These are phyloP conservation scores for Neolamprologus caudopunctatus DNA, from an alignment of 2,113 vertebrate genomes.

Conservation along the genomic window DNA sequence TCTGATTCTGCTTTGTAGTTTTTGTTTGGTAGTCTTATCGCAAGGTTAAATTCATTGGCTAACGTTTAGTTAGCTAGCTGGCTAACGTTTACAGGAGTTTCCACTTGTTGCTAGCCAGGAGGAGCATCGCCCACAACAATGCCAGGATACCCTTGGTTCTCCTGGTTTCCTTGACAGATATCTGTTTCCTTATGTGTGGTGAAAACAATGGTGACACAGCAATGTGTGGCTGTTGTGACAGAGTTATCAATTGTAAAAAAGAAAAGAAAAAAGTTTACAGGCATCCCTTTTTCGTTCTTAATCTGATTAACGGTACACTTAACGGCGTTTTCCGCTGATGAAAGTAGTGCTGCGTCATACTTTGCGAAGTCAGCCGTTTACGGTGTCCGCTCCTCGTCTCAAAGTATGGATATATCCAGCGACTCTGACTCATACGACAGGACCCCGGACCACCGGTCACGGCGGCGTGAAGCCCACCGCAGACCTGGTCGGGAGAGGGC, in stretches of 20 bases:
- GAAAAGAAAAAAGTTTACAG: background rate
- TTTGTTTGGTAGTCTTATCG: background rate
- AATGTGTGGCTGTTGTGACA: background rate
- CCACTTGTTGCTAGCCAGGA: conserved; percentile 50
- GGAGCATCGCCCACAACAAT: conserved; percentile 24
- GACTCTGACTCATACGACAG: conserved; percentile 74
- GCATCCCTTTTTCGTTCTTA: background rate
- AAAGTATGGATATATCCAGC: conserved; percentile 83
- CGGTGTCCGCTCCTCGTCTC: background rate
- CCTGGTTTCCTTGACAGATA: background rate
- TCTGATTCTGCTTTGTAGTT: background rate
- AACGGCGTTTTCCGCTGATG: background rate
- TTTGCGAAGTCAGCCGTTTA: background rate
- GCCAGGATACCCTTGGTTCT: background rate
- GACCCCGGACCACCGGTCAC: conserved; percentile 40
- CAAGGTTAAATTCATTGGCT: background rate
- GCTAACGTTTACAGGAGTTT: background rate
- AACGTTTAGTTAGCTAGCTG: conserved; percentile 17
- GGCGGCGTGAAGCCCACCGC: conserved; percentile 55
- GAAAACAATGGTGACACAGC: background rate
- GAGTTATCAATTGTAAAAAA: background rate
- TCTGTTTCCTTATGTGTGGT: background rate
- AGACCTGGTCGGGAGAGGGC: conserved; percentile 4
- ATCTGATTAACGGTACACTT: background rate
- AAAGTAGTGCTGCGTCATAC: background rate